Conservation (phyloP, 1,140 invertebrate species). For the Drosophila nasuta region DNA sequence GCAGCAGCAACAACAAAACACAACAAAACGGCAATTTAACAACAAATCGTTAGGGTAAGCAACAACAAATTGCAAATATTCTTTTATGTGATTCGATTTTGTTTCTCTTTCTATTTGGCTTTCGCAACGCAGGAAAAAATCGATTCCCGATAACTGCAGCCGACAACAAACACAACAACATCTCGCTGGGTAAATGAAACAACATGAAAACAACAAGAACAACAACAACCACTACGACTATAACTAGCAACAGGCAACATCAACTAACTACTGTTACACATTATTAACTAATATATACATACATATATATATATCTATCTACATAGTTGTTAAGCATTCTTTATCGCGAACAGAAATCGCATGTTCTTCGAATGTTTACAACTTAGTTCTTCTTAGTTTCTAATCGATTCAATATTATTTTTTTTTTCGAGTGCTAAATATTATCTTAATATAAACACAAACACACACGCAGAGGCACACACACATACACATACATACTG, state of each 20-base stretch:
- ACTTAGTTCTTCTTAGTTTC: conserved; percentile 41
- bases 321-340: conserved; percentile 36
- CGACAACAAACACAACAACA: conserved; percentile 5
- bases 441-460: conserved; percentile 45
- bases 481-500: neutral
- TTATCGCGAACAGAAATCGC: conserved; percentile 34
- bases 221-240: neutral
- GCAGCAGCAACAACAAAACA: conserved; percentile 8
- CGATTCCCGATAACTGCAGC: conserved; percentile 16
- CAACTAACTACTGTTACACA: conserved; percentile 18
- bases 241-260: conserved; percentile 8
- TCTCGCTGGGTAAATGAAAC: conserved; percentile 19
- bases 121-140: neutral
- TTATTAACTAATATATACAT: neutral
- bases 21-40: neutral
- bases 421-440: conserved; percentile 31
- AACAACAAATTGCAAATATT: neutral
- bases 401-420: conserved; percentile 24
- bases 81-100: neutral
- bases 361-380: conserved; percentile 73
- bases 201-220: neutral
- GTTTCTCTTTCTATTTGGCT: neutral
- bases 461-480: conserved; percentile 22
- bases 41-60: conserved; percentile 28
- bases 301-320: neutral